Evolutionary conservation across 2,888 invertebrate species (phyloP).

Genomic region (Drosophila dives): DNA sequence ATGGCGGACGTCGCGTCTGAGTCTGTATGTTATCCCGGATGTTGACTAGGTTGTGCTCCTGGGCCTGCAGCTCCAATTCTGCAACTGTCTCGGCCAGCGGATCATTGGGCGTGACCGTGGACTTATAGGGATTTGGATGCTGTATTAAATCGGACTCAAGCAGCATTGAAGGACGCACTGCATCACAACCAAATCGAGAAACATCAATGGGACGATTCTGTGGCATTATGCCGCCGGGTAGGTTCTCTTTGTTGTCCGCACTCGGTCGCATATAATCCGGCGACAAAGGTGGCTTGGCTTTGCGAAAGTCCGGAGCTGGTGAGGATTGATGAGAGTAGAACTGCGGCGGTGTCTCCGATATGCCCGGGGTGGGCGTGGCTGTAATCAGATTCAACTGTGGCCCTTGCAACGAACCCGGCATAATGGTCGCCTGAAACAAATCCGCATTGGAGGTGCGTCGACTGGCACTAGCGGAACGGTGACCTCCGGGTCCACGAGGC

Average conservation of each 20-base stretch:
- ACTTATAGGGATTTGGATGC: conserved; percentile 54
- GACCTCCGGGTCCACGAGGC: conserved; percentile 50
- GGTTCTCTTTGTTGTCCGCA: conserved; percentile 70
- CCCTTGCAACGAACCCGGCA: conserved; percentile 57
- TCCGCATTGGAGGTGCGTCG: conserved; percentile 81
- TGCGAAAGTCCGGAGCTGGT: conserved; percentile 72
- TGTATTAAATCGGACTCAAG: conserved; percentile 59
- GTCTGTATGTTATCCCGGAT: conserved; percentile 80
- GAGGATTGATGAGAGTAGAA: conserved; percentile 64
- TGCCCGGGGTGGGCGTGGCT: conserved; percentile 76
- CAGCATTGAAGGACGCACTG: conserved; percentile 64
- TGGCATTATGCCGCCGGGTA: conserved; percentile 62
- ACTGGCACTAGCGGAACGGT: conserved; percentile 78
- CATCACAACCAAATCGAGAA: conserved; percentile 70
- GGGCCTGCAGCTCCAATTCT: conserved; percentile 70
- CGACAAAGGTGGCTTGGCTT: conserved; percentile 77
- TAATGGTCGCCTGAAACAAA: conserved; percentile 70
- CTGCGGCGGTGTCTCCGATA: conserved; percentile 59
- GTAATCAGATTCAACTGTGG: conserved; percentile 78
- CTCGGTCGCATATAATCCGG: conserved; percentile 82
- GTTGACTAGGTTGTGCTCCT: conserved; percentile 74
- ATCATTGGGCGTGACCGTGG: conserved; percentile 64
- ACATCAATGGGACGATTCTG: conserved; percentile 83
- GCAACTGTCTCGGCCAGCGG: conserved; percentile 73
- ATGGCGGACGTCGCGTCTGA: conserved; percentile 77